Base-by-base conservation (phyloP, 2,113 vertebrate species). In the Orthonyx spaldingii region DNA sequence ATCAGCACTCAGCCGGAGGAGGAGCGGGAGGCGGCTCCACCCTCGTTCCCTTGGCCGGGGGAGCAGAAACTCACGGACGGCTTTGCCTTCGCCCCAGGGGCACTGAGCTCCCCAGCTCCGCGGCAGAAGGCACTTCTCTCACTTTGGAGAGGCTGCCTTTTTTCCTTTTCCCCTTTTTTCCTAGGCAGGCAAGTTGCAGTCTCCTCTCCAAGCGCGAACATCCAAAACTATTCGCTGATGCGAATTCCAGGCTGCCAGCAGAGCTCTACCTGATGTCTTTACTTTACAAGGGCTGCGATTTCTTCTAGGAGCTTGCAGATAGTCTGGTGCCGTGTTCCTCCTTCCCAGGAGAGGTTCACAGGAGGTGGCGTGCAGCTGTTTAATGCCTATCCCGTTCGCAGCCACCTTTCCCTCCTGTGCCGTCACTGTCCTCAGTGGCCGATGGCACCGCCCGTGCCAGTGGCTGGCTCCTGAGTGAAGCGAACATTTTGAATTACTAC, bases 251-350 rank as follows among this genome's bases (percentile, higher is more conserved):
- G 47, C 63, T 44, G 49, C 44, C 64, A 24, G 63, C 14, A 28
- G 63, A 59, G 47, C 72, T 90, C 55, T 93, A 82, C 79, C 75
- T 78, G 90, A 81, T 94, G n/a, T 12, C 90, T 90, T 93, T 90
- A 42, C 89, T 72, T 95, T 78, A 75, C 12, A 44, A 70, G 5
- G 18, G 17, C 64, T 85, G 75, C 33, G 27, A 47, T 84, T 94
- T 68, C 92, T 93, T 96, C 92, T 90, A 95, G 93, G 94, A 97
- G 94, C 69, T 93, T 66, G 46, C 52, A 88, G 64, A 55, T 16
- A 11, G 30, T 59, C 44, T 20, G 0, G 33, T 39, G 35, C 63
- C 32, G 26, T 2, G 23, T 27, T 94, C 69, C 61, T 49, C 50
- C 56, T 30, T 16, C 74, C 84, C 87, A 95, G 84, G 81, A 96